Conservation (phyloP, 2,888 invertebrate genomes). For the Xanthostigma xanthostigma region DNA sequence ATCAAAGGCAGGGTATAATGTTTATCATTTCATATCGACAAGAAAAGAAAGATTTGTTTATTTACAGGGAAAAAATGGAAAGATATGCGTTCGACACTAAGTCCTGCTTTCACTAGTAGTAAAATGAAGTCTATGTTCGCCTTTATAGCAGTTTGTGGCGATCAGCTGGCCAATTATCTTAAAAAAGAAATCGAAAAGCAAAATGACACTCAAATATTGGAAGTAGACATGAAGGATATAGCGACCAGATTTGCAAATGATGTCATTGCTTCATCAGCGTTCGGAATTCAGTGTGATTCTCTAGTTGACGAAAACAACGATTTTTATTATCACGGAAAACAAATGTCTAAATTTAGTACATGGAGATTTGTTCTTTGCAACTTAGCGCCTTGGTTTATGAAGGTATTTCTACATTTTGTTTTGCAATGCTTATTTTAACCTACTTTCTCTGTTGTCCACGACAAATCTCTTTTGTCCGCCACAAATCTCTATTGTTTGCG, state of each 20-base stretch:
- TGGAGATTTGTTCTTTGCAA: slow-evolving; percentile 1
- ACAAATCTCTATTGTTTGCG: no score
- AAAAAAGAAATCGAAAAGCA: slow-evolving; percentile 9
- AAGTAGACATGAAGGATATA: slow-evolving; percentile 29
- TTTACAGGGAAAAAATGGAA: slow-evolving; percentile 19
- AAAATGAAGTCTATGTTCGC: slow-evolving; percentile 24
- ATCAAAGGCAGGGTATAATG: no score
- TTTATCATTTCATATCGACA: no score
- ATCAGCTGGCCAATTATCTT: slow-evolving; percentile 16
- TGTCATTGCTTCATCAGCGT: slow-evolving; percentile 36
- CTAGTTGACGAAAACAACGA: slow-evolving; percentile 33
- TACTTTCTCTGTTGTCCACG: no score
- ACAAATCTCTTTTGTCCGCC: no score
- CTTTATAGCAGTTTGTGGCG: slow-evolving; percentile 15
- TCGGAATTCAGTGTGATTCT: slow-evolving; percentile 38
- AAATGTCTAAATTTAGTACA: slow-evolving; percentile 26
- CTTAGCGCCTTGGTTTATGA: slow-evolving; percentile 9
- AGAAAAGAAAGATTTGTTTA: no score
- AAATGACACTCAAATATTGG: slow-evolving; percentile 8
- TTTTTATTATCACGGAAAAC: slow-evolving; percentile 37
- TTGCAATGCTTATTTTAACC: no score
- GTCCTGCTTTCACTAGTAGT: slow-evolving; percentile 24
- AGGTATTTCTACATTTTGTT: neutral
- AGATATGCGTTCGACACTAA: no score
- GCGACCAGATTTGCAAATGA: slow-evolving; percentile 34